phyloP scores from a whole-genome alignment of 2,113 vertebrate species.

The Aythya baeri region DNA sequence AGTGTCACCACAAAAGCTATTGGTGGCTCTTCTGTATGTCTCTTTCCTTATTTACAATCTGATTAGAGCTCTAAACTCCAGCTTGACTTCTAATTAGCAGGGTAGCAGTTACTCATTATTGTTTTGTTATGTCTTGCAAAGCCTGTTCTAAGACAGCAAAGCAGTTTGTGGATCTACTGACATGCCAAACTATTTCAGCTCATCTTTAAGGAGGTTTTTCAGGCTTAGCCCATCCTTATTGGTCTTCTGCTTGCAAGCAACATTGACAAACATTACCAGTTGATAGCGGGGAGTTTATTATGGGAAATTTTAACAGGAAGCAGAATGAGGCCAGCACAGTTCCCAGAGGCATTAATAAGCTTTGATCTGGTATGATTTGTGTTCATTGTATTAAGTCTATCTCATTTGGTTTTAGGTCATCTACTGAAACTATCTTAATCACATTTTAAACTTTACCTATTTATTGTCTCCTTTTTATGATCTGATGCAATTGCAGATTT shows the following conservation, averaged over 20 bases:
- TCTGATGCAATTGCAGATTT: background rate
- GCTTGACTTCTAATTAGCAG: background rate
- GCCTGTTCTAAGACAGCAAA: background rate
- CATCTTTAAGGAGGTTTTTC: background rate
- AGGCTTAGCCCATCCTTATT: background rate
- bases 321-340: background rate
- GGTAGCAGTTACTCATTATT: background rate
- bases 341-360: background rate
- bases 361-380: background rate
- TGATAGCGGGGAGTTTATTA: background rate
- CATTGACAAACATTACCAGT: background rate
- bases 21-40: background rate
- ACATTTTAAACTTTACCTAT: background rate
- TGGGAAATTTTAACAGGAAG: background rate
- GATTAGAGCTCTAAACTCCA: background rate
- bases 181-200: background rate
- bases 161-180: background rate
- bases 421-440: slow-evolving; percentile 22
- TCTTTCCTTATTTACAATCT: slow-evolving; percentile 19
- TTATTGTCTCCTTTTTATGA: background rate
- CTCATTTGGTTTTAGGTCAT: slow-evolving; percentile 2
- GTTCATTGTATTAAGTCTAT: background rate
- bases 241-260: background rate
- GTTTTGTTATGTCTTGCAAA: background rate
- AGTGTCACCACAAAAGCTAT: background rate